These are phyloP conservation scores for Chondrosia reniformis DNA, from an alignment of 37 sponge, comb jelly and placozoan species.

Conservation along the genomic window DNA sequence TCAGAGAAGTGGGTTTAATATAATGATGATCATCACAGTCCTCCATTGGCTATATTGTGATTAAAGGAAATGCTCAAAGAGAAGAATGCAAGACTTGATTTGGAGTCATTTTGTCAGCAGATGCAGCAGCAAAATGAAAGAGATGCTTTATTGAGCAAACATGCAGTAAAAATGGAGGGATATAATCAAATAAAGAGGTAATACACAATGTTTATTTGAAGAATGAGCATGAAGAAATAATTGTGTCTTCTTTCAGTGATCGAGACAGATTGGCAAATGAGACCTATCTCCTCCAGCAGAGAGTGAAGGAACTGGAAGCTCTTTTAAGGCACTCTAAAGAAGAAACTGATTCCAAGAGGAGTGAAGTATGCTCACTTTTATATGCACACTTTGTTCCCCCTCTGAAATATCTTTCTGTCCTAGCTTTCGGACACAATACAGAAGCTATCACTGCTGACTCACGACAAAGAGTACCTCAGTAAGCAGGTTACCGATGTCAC, in stretches of 20 bases:
- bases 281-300: conserved; percentile 12
- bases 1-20: no score
- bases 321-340: not conserved
- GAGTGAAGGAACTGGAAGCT: conserved; percentile 11
- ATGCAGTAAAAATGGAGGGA: conserved; percentile 51
- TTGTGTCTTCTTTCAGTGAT: conserved; percentile 33
- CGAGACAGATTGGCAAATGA: conserved; percentile 42
- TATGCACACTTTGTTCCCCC: not conserved
- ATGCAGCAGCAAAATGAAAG: conserved; percentile 7
- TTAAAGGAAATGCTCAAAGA: conserved; percentile 8
- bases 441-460: conserved; percentile 45
- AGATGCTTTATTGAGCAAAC: no score
- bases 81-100: conserved; percentile 18
- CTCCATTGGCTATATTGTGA: no score
- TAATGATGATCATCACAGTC: no score
- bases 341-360: not conserved
- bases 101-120: conserved; percentile 11
- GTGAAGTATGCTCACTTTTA: not conserved
- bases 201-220: not conserved
- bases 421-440: conserved; percentile 48
- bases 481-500: conserved; percentile 53
- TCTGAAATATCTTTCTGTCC: not conserved
- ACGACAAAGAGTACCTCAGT: conserved; percentile 83
- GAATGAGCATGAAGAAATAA: no score
- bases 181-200: conserved; percentile 60